Evolutionary conservation across 1,140 invertebrate genomes (phyloP).

Genomic region (Homarus americanus): DNA sequence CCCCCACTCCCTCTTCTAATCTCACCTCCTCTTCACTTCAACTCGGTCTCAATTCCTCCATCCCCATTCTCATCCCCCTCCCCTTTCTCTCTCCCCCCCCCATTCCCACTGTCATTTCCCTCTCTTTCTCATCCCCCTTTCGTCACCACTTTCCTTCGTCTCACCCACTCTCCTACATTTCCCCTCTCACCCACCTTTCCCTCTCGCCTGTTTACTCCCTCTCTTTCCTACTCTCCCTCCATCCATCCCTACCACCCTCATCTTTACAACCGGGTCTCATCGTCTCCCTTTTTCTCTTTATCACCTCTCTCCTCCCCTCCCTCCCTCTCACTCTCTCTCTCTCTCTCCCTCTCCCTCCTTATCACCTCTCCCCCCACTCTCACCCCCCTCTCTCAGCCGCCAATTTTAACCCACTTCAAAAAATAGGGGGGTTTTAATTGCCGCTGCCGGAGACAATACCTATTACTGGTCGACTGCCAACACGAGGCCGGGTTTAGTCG

Average conservation of each 20-base stretch:
- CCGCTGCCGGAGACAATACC: slow-evolving; percentile 6
- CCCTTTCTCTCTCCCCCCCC: too few species aligned
- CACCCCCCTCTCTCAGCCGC: neutral
- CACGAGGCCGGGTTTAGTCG: too few species aligned
- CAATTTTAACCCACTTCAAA: slow-evolving; percentile 20
- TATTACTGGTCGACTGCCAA: neutral
- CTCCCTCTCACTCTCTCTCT: neutral
- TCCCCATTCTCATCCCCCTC: too few species aligned
- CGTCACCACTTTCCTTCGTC: neutral
- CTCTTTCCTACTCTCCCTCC: neutral
- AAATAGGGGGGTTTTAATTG: slow-evolving; percentile 8
- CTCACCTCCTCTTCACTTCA: too few species aligned
- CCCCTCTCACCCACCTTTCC: neutral
- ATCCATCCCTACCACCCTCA: too few species aligned
- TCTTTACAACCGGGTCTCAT: neutral
- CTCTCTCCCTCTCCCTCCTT: neutral
- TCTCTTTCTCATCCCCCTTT: too few species aligned
- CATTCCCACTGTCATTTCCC: too few species aligned
- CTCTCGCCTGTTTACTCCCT: too few species aligned
- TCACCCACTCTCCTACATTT: neutral
- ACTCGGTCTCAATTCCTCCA: too few species aligned
- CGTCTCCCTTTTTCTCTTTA: neutral
- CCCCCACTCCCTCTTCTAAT: too few species aligned
- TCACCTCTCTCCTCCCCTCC: neutral
- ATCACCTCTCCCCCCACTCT: too few species aligned